phyloP scores from a whole-genome alignment of 2,888 invertebrate genomes.

The Rhogogaster chlorosoma region DNA sequence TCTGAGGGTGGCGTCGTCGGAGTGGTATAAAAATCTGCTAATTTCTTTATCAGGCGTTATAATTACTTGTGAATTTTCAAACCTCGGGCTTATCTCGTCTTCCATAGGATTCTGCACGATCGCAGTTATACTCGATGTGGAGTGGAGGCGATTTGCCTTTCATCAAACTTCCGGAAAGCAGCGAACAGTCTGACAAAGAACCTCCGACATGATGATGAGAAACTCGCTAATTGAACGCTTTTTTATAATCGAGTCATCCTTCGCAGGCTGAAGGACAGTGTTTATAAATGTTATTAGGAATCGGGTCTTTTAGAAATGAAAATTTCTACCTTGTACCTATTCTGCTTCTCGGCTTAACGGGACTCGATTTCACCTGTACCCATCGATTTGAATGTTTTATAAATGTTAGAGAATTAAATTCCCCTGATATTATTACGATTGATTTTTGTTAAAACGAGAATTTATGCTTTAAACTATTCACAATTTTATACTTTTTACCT shows the following conservation, averaged over 20 bases:
- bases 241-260: constrained; percentile 24
- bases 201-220: constrained; percentile 66
- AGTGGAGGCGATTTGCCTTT: constrained; percentile 78
- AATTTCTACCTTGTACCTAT: not conserved
- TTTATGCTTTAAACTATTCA: not conserved
- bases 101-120: constrained; percentile 75
- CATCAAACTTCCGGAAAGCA: constrained; percentile 78
- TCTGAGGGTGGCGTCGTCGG: constrained; percentile 78
- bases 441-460: not conserved
- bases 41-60: not conserved
- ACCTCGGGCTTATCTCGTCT: not conserved
- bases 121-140: constrained; percentile 79
- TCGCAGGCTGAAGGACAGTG: constrained; percentile 39
- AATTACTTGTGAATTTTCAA: not conserved
- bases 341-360: not conserved
- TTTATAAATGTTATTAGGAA: not conserved
- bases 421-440: not conserved
- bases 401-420: not conserved
- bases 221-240: not conserved
- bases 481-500: not conserved
- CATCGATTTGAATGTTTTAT: not conserved
- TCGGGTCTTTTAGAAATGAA: not conserved
- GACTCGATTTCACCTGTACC: not conserved
- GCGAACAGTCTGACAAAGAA: constrained; percentile 73
- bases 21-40: constrained; percentile 67